Evolutionary conservation across 2,113 vertebrate genomes (phyloP).

Genomic region (Corydoras sp.): DNA sequence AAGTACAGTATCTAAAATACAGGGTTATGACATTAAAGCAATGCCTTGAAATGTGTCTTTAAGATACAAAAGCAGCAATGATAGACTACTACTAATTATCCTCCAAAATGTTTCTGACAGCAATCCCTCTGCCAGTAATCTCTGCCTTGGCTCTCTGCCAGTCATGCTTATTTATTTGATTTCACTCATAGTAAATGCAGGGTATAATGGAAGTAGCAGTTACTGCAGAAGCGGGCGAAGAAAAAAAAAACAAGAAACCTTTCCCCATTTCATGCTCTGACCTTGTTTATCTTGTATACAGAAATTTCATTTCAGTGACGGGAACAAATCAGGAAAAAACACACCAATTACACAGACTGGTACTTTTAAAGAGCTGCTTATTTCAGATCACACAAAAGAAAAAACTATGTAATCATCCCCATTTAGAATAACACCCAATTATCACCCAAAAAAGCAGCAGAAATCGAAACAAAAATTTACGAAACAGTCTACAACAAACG

Average conservation of each 20-base stretch:
- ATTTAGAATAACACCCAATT: no score
- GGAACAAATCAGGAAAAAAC: conserved; percentile 13
- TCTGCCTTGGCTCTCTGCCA: conserved; percentile 54
- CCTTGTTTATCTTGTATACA: conserved; percentile 50
- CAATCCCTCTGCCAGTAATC: conserved; percentile 57
- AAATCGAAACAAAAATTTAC: background rate
- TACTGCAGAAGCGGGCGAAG: conserved; percentile 7
- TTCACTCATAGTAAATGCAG: conserved; percentile 57
- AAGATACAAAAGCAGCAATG: conserved; percentile 51
- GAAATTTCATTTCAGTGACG: conserved; percentile 51
- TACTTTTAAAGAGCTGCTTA: background rate
- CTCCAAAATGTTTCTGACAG: conserved; percentile 62
- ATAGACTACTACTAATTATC: conserved; percentile 63
- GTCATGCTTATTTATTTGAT: conserved; percentile 56
- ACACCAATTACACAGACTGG: conserved; percentile 12
- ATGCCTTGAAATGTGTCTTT: conserved; percentile 25
- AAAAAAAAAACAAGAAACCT: conserved; percentile 27
- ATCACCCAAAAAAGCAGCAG: no score
- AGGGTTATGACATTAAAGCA: conserved; percentile 7
- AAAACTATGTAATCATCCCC: no score
- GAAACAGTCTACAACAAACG: background rate
- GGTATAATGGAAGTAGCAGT: conserved; percentile 36
- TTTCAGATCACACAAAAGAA: background rate
- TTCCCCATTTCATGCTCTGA: conserved; percentile 48
- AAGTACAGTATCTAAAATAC: background rate